Conservation (phyloP, 2,113 vertebrate genomes). For the Gymnorhina tibicen region DNA sequence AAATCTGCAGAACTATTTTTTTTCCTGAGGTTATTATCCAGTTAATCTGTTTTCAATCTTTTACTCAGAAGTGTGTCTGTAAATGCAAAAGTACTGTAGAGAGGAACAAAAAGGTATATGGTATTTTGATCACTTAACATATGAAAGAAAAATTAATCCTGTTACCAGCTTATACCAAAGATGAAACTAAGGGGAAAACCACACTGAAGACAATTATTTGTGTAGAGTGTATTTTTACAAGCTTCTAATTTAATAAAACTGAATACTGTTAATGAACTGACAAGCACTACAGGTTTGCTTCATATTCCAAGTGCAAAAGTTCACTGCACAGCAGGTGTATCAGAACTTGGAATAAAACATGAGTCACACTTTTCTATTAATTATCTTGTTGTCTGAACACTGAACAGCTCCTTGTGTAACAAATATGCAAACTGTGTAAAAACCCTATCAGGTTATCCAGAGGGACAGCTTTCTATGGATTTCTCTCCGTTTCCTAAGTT, state of each 20-base stretch:
- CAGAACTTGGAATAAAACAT: constrained; percentile 18
- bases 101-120: background rate
- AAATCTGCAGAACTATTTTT: background rate
- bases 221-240: background rate
- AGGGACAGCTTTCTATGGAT: background rate
- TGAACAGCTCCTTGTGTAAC: background rate
- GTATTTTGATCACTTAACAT: background rate
- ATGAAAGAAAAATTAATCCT: background rate
- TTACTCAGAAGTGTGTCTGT: background rate
- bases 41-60: background rate
- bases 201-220: background rate
- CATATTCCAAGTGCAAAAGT: constrained; percentile 42
- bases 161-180: background rate
- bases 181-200: background rate
- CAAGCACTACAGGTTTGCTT: background rate
- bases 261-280: constrained; percentile 11
- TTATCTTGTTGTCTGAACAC: background rate
- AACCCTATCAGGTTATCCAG: background rate
- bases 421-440: background rate
- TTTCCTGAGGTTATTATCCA: background rate
- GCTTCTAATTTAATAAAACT: background rate
- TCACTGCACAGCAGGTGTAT: background rate
- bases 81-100: background rate
- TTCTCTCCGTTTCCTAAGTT: background rate
- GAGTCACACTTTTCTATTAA: background rate